A percentile compares a stretch with the other conserved stretches of the same genome.
Evolutionary conservation across 2,113 vertebrate species (phyloP).

Genomic region (Phalacrocorax carbo): DNA sequence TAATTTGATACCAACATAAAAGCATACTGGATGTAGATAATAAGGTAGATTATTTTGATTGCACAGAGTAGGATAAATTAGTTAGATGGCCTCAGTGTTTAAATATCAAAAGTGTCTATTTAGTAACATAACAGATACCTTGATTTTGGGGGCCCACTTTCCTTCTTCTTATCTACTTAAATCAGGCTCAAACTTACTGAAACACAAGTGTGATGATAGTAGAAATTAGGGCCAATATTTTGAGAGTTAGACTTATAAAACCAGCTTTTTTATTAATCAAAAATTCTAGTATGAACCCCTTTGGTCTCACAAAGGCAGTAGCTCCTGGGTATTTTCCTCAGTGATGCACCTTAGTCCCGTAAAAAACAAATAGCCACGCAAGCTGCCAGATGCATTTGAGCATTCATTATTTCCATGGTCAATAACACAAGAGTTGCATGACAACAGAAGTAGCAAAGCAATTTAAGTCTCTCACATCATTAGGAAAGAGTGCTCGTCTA

Average conservation of each 20-base stretch:
- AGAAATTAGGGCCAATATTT: neutral
- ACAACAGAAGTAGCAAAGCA: neutral
- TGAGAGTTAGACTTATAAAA: neutral
- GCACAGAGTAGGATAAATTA: neutral
- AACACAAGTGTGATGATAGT: neutral
- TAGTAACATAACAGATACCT: neutral
- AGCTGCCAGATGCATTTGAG: neutral
- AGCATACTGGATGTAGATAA: neutral
- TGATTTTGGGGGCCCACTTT: neutral
- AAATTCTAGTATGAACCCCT: neutral
- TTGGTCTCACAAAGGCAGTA: neutral
- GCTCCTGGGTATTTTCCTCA: neutral
- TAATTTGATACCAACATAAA: neutral
- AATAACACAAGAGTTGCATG: neutral
- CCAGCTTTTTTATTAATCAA: neutral
- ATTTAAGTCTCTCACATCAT: neutral
- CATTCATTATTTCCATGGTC: neutral
- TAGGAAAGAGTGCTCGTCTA: neutral
- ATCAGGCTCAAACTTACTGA: neutral
- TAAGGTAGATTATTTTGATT: neutral
- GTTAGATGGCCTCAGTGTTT: neutral
- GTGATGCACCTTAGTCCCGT: neutral
- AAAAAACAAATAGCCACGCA: neutral
- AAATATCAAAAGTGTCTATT: neutral
- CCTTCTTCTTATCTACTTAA: neutral